These are phyloP conservation scores for Lepus oiostolus DNA, from an alignment of 2,797 vertebrate genomes.

Conservation along the genomic window DNA sequence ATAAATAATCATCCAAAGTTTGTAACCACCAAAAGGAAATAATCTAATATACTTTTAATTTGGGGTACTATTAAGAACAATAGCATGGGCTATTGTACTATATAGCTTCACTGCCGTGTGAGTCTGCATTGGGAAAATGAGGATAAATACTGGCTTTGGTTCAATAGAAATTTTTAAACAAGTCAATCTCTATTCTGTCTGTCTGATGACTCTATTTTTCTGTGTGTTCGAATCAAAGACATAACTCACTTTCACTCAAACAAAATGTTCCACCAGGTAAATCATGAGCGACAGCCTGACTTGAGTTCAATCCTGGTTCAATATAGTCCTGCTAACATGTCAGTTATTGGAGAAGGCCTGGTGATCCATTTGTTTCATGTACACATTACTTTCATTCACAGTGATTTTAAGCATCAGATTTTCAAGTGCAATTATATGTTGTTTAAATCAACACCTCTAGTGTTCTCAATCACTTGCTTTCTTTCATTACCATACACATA, in stretches of 20 bases:
- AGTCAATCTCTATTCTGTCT: constrained; percentile 55
- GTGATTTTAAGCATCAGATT: constrained; percentile 63
- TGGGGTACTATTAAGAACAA: background rate
- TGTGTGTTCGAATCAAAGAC: constrained; percentile 68
- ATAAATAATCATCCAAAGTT: background rate
- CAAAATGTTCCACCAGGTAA: constrained; percentile 56
- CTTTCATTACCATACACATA: background rate
- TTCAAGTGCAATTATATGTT: constrained; percentile 24
- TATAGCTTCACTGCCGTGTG: background rate
- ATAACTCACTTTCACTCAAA: constrained; percentile 61
- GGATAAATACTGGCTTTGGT: constrained; percentile 27
- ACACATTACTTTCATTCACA: constrained; percentile 61
- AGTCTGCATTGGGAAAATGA: background rate
- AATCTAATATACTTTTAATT: background rate
- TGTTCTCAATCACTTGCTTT: background rate
- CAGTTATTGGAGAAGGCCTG: constrained; percentile 28
- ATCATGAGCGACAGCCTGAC: constrained; percentile 66
- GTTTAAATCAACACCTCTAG: background rate
- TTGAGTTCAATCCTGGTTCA: constrained; percentile 60
- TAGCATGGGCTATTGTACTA: background rate
- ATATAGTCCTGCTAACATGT: constrained; percentile 32
- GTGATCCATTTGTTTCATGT: constrained; percentile 52
- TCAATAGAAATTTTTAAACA: constrained; percentile 51
- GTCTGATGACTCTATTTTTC: constrained; percentile 62
- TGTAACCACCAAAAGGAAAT: background rate